Conservation (phyloP, 2,888 invertebrate species). For the Tanytarsus gracilentus region DNA sequence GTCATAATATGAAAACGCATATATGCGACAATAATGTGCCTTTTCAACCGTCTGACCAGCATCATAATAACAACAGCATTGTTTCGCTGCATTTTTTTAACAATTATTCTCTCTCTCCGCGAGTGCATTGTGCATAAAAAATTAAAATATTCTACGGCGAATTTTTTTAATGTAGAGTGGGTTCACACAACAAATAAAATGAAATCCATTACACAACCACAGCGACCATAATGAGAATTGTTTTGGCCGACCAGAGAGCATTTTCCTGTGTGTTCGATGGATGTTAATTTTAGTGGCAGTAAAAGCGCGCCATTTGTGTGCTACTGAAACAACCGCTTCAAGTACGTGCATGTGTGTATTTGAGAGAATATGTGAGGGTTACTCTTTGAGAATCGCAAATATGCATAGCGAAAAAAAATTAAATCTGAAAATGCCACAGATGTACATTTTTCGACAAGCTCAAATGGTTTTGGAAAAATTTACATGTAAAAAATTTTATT, state of each 20-base stretch:
- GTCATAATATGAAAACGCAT: too few species aligned
- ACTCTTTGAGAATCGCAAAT: not conserved
- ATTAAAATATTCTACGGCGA: not conserved
- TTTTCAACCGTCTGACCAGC: too few species aligned
- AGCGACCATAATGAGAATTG: constrained; percentile 25
- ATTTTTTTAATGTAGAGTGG: not conserved
- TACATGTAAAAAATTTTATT: not conserved
- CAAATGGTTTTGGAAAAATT: too few species aligned
- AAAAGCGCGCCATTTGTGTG: constrained; percentile 2
- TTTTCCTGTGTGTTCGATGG: not conserved
- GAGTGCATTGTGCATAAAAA: too few species aligned
- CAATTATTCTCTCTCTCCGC: too few species aligned
- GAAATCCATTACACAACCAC: constrained; percentile 15
- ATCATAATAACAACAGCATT: too few species aligned
- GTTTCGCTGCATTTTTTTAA: too few species aligned
- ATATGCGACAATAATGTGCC: too few species aligned
- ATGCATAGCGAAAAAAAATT: not conserved
- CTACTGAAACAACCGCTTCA: too few species aligned
- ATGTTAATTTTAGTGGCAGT: constrained; percentile 12
- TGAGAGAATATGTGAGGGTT: not conserved
- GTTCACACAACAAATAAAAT: constrained; percentile 9
- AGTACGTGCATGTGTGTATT: not conserved
- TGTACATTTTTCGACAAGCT: not conserved
- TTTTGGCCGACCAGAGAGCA: constrained; percentile 18
- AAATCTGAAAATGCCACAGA: constrained; percentile 1